Percentiles rank a stretch among this genome's conserved stretches.
Conservation (phyloP, 2,888 invertebrate species). For the Parelbella ahira region DNA sequence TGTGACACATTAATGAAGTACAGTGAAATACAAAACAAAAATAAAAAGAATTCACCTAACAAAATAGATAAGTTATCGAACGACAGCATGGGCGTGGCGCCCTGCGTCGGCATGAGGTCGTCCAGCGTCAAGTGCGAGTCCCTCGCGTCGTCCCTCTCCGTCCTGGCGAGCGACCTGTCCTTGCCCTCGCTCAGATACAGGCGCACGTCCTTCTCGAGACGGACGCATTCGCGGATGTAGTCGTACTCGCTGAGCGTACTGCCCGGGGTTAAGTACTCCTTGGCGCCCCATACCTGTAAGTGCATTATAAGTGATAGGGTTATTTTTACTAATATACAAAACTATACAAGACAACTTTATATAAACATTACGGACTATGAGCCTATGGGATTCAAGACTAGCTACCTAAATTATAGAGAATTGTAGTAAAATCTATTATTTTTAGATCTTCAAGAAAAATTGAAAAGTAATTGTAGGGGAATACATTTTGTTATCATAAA, state of each 20-base stretch:
- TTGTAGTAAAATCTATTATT: too few relatives aligned
- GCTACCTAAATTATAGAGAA: too few relatives aligned
- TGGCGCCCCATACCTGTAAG: slow-evolving; percentile 89
- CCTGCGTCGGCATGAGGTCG: slow-evolving; percentile 87
- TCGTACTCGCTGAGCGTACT: slow-evolving; percentile 93
- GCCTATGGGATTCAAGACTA: too few relatives aligned
- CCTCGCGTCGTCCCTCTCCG: slow-evolving; percentile 89
- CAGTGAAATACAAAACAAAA: too few relatives aligned
- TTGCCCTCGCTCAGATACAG: slow-evolving; percentile 84
- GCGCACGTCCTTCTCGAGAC: slow-evolving; percentile 92
- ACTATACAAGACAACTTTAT: too few relatives aligned
- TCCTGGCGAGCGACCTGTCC: slow-evolving; percentile 86
- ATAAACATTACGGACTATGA: too few relatives aligned
- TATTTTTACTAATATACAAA: too few relatives aligned
- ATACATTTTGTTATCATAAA: too few relatives aligned
- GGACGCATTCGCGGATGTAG: slow-evolving; percentile 95
- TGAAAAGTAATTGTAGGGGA: too few relatives aligned
- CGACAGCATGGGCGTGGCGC: slow-evolving; percentile 86
- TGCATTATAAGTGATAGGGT: too few relatives aligned
- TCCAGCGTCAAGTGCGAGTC: slow-evolving; percentile 88
- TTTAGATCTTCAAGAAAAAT: too few relatives aligned
- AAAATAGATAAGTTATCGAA: slow-evolving; percentile 92
- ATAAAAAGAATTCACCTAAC: slow-evolving; percentile 82
- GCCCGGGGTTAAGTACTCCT: slow-evolving; percentile 93
- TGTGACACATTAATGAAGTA: too few relatives aligned